Conservation (phyloP, 2,888 invertebrate genomes). For the Saturnia japonica region DNA sequence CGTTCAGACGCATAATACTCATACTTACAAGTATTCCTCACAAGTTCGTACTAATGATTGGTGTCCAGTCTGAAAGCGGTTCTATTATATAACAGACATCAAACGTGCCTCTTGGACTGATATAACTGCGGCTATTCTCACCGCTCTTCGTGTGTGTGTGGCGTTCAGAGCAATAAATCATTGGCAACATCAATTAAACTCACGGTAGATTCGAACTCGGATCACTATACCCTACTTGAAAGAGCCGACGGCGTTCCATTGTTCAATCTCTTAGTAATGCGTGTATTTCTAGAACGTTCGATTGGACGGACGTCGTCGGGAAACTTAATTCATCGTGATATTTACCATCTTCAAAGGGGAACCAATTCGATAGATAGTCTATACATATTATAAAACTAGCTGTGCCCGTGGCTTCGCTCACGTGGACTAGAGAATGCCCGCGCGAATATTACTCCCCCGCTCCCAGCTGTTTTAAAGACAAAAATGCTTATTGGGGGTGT, state of each 20-base stretch:
- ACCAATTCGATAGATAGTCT: not conserved
- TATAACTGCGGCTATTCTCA: not conserved
- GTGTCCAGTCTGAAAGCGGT: not conserved
- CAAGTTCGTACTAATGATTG: not conserved
- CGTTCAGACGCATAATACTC: too few relatives aligned
- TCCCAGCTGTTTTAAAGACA: too few relatives aligned
- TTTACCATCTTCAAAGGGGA: not conserved
- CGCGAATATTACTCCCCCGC: too few relatives aligned
- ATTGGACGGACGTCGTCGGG: not conserved
- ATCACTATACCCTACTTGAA: not conserved
- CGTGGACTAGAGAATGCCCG: too few relatives aligned
- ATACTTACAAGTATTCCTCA: too few relatives aligned
- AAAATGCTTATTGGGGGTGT: too few relatives aligned
- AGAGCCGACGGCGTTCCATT: constrained; percentile 12
- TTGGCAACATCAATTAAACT: constrained; percentile 1
- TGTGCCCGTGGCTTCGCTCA: too few relatives aligned
- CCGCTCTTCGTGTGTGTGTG: not conserved
- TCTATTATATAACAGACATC: not conserved
- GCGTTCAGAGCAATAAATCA: constrained; percentile 8
- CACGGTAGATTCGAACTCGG: not conserved
- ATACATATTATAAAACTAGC: too few relatives aligned
- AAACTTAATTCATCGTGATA: constrained; percentile 1
- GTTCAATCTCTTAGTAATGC: constrained; percentile 5
- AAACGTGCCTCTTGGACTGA: too few relatives aligned
- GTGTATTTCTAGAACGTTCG: constrained; percentile 8